Conservation (phyloP, 2,888 invertebrate species). For the Ophion slaviceki region DNA sequence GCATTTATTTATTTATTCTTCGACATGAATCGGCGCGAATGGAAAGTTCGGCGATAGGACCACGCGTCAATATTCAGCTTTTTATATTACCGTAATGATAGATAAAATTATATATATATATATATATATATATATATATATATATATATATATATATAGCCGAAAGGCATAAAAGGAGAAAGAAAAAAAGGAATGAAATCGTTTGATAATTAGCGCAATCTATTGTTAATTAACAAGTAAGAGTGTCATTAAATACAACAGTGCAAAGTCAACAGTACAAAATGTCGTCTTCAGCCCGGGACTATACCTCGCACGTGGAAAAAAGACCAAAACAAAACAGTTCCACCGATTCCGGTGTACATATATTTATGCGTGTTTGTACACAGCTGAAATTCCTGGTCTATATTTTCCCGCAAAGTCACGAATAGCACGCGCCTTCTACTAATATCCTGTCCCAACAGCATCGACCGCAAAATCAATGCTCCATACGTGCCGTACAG, state of each 20-base stretch:
- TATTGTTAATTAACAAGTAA: slow-evolving; percentile 72
- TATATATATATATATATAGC: slow-evolving; percentile 41
- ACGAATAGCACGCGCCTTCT: slow-evolving; percentile 12
- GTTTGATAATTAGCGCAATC: slow-evolving; percentile 63
- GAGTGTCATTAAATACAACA: slow-evolving; percentile 76
- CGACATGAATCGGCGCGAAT: slow-evolving; percentile 44
- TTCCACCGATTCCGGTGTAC: background rate
- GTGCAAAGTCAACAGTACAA: slow-evolving; percentile 79
- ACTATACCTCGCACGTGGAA: slow-evolving; percentile 25
- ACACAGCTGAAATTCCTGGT: background rate
- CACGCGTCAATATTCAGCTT: slow-evolving; percentile 61
- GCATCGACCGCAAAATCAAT: slow-evolving; percentile 45
- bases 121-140: slow-evolving; percentile 17
- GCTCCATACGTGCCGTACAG: background rate
- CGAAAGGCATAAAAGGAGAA: slow-evolving; percentile 61
- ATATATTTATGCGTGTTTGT: slow-evolving; percentile 7
- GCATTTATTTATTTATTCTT: slow-evolving; percentile 70
- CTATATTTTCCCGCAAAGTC: slow-evolving; percentile 6
- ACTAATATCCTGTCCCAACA: slow-evolving; percentile 8
- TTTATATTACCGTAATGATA: slow-evolving; percentile 55
- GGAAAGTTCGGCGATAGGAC: slow-evolving; percentile 38
- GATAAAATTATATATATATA: slow-evolving; percentile 28
- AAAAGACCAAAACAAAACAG: background rate
- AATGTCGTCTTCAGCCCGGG: slow-evolving; percentile 67
- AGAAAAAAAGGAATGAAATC: slow-evolving; percentile 59